Percentiles rank a stretch among this genome's conserved stretches.
These are phyloP conservation scores for Drosophila phalerata DNA, from an alignment of 2,888 invertebrate species.

Conservation along the genomic window DNA sequence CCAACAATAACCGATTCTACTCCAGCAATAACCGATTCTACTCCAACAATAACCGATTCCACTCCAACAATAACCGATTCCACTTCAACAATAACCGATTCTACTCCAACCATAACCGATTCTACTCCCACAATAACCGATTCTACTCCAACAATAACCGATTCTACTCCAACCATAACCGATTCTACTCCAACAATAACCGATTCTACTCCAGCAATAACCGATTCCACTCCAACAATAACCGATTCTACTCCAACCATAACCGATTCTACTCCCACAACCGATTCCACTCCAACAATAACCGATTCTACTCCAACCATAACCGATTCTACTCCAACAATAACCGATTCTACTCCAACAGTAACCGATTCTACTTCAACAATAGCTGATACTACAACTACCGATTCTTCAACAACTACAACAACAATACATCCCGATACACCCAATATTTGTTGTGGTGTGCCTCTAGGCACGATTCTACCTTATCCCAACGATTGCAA, in stretches of 20 bases:
- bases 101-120: too few relatives aligned
- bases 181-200: constrained; percentile 18
- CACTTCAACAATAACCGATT: too few relatives aligned
- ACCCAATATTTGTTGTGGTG: constrained; percentile 59
- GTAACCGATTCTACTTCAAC: background rate
- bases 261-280: background rate
- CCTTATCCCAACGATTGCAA: constrained; percentile 61
- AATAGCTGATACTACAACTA: constrained; percentile 6
- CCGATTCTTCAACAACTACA: background rate
- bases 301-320: constrained; percentile 24
- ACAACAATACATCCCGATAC: constrained; percentile 42
- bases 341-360: constrained; percentile 32
- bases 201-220: background rate
- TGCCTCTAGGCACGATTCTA: constrained; percentile 52
- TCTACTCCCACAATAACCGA: too few relatives aligned
- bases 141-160: too few relatives aligned
- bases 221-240: constrained; percentile 1
- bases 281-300: background rate
- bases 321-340: constrained; percentile 29
- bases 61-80: too few relatives aligned
- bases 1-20: too few relatives aligned
- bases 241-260: constrained; percentile 17
- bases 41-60: too few relatives aligned
- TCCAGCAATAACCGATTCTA: too few relatives aligned
- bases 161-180: background rate